Evolutionary conservation across 2,113 vertebrate genomes (phyloP), one percentile per base, ranked within the genome.

Genomic region (Acrocephalus arundinaceus): DNA sequence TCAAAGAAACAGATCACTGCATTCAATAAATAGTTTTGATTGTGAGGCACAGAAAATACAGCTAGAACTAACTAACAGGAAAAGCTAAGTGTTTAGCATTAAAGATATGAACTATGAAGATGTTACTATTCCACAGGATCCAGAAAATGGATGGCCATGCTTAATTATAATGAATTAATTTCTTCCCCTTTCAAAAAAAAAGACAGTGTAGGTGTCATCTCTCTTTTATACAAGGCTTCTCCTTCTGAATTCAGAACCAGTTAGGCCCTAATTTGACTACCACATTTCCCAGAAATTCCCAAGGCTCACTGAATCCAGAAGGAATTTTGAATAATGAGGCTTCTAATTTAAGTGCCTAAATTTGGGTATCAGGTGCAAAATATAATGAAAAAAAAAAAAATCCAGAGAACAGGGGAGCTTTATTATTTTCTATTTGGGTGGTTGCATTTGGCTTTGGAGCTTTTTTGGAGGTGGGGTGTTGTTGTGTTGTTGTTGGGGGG

Each of bases 391-490:
- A 35, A 35, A 35, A 35, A 76, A 39, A 79, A 80, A 37, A 37
- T 70, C 3, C 9, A 79, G 65, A 87, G 71, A 75, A 15, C 1
- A 22, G 24, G 3, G 4, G 3, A 2, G 5, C 2, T 39, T 35
- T 33, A 35, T 70, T 51, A 15, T 35, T 82, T 72, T 41, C 3
- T 52, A 3, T 49, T 37, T 23, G 21, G 8, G 5, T 54, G 16
- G 16, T 16, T 22, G 8, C 7, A 31, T n/a, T 37, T 31, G 5
- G 6, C 8, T n/a, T 63, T 62, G 21, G 20, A 21, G 8, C 3
- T 15, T 57, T 71, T 72, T 55, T 1, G 2, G 14, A 4, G 2
- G 8, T 41, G 8, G 4, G 8, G 3, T n/a, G 14, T 8, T 48
- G 12, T 30, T 71, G 2, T 37, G 24, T 5, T 49, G 10, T 18